Conservation (phyloP, 2,113 vertebrate species). For the Aegithalos caudatus region DNA sequence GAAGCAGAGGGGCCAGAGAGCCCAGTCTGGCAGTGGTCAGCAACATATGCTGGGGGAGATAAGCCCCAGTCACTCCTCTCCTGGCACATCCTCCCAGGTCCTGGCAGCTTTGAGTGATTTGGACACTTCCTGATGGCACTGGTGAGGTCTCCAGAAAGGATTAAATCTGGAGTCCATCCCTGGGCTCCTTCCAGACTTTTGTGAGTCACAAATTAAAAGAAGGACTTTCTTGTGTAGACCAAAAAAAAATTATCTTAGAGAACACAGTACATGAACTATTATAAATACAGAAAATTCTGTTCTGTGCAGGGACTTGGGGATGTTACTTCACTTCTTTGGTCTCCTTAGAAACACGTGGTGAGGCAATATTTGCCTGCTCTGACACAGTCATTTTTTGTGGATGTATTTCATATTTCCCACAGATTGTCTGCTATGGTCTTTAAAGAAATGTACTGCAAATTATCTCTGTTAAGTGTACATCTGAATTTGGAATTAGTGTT, state of each 20-base stretch:
- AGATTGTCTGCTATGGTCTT: background rate
- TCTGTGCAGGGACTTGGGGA: background rate
- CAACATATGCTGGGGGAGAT: background rate
- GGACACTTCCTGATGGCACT: background rate
- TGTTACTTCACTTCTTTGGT: background rate
- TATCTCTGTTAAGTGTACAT: background rate
- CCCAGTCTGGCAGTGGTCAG: background rate
- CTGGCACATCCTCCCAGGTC: background rate
- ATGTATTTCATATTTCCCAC: background rate
- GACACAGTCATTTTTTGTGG: background rate
- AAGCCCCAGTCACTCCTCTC: background rate
- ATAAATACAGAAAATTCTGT: background rate
- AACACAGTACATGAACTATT: background rate
- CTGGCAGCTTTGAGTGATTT: background rate
- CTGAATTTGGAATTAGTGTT: background rate
- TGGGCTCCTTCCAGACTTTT: background rate
- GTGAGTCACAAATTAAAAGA: background rate
- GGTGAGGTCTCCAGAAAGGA: background rate
- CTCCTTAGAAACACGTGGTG: background rate
- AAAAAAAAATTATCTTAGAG: background rate
- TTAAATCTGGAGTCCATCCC: background rate
- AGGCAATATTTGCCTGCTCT: background rate
- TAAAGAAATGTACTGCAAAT: background rate
- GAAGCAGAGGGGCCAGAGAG: background rate
- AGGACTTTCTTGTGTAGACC: background rate